phyloP scores from a whole-genome alignment of 1,140 invertebrate genomes.

The Papilio dardanus region DNA sequence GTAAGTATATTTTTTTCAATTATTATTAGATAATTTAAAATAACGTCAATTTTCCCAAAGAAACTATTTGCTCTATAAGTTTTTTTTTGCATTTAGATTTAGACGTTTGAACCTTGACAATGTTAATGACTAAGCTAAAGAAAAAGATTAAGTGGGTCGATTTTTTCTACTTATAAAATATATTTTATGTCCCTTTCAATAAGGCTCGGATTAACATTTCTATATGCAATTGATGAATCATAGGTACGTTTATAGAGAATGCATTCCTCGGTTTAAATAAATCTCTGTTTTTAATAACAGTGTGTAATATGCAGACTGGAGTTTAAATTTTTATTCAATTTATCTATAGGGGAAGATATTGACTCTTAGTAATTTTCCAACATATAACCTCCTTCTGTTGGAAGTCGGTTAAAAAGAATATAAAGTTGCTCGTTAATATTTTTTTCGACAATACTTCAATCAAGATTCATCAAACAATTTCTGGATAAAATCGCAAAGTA shows the following conservation, averaged over 20 bases:
- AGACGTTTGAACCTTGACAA: conserved; percentile 33
- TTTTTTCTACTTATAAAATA: conserved; percentile 25
- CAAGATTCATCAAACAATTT: no score
- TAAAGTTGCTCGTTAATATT: no score
- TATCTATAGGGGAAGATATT: not conserved
- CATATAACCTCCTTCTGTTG: no score
- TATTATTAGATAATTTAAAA: not conserved
- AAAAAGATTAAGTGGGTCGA: conserved; percentile 36
- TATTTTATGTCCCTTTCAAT: conserved; percentile 30
- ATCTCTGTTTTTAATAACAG: conserved; percentile 2
- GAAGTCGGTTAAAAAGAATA: no score
- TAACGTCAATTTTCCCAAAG: not conserved
- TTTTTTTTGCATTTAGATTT: conserved; percentile 15
- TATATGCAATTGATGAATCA: conserved; percentile 33
- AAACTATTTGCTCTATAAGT: not conserved
- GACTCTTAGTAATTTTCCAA: not conserved
- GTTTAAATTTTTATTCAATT: not conserved
- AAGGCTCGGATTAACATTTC: conserved; percentile 5
- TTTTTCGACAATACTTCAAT: no score
- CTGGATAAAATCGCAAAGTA: no score
- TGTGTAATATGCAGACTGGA: not conserved
- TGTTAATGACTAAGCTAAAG: conserved; percentile 37
- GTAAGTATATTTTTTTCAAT: conserved; percentile 31
- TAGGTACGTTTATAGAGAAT: conserved; percentile 25
- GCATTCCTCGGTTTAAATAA: conserved; percentile 31